Percentiles rank a stretch among this genome's conserved stretches.
Evolutionary conservation across 2,888 invertebrate genomes (phyloP).

Genomic region (Himalopsyche anomala): DNA sequence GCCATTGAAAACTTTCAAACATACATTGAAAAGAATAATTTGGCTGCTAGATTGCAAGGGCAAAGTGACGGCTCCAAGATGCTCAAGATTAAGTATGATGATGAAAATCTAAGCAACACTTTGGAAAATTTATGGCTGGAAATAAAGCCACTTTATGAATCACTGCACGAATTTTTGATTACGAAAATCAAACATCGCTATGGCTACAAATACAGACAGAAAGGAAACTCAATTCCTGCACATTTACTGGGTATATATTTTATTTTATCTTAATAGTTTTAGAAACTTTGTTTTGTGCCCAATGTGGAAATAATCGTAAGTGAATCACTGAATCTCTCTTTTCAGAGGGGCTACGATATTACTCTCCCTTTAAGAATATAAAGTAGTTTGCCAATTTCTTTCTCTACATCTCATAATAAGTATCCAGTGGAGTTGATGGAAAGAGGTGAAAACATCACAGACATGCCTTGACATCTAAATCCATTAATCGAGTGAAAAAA

Average conservation of each 20-base stretch:
- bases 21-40: conserved; percentile 80
- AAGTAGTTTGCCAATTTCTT: too few species aligned
- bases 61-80: conserved; percentile 74
- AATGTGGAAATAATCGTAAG: not conserved
- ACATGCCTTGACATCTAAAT: too few species aligned
- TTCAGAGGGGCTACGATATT: too few species aligned
- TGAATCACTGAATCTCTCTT: too few species aligned
- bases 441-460: too few species aligned
- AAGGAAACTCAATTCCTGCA: conserved; percentile 80
- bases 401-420: too few species aligned
- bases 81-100: conserved; percentile 75
- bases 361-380: too few species aligned
- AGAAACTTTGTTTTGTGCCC: too few species aligned
- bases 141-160: conserved; percentile 80
- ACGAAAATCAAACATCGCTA: conserved; percentile 76
- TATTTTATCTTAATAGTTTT: too few species aligned
- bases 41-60: conserved; percentile 77
- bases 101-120: conserved; percentile 71
- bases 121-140: conserved; percentile 77
- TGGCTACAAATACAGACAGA: conserved; percentile 71
- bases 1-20: conserved; percentile 78
- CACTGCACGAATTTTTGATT: conserved; percentile 81
- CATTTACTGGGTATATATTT: conserved; percentile 79
- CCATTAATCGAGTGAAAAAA: too few species aligned
- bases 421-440: too few species aligned